Evolutionary conservation across 2,888 invertebrate genomes (phyloP).

Genomic region (Furcula furcula): DNA sequence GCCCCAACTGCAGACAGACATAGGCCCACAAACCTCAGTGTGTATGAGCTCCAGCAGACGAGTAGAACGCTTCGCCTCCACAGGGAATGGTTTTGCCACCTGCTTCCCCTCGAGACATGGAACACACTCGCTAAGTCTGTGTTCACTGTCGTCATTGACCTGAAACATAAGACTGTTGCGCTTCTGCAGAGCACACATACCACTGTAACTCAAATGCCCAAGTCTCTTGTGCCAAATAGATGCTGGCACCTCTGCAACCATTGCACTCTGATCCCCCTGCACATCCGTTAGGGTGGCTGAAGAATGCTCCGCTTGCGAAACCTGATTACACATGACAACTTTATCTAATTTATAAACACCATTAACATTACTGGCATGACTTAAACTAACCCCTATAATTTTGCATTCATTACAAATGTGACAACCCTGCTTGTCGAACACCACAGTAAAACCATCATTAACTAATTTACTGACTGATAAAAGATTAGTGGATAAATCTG

Average conservation of each 20-base stretch:
- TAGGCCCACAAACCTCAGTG: background rate
- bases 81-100: background rate
- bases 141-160: background rate
- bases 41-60: background rate
- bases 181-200: no score
- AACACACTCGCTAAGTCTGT: background rate
- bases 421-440: background rate
- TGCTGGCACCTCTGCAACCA: background rate
- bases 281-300: background rate
- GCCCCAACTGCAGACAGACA: background rate
- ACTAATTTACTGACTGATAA: background rate
- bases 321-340: background rate
- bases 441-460: background rate
- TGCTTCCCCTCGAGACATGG: background rate
- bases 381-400: background rate
- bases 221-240: background rate
- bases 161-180: background rate
- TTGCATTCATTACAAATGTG: background rate
- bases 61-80: no score
- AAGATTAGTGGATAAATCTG: background rate
- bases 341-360: background rate
- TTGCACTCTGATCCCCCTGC: background rate
- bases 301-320: background rate
- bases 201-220: background rate
- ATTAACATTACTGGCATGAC: background rate